Conservation (phyloP, 2,888 invertebrate species). For the Ditula angustiorana region DNA sequence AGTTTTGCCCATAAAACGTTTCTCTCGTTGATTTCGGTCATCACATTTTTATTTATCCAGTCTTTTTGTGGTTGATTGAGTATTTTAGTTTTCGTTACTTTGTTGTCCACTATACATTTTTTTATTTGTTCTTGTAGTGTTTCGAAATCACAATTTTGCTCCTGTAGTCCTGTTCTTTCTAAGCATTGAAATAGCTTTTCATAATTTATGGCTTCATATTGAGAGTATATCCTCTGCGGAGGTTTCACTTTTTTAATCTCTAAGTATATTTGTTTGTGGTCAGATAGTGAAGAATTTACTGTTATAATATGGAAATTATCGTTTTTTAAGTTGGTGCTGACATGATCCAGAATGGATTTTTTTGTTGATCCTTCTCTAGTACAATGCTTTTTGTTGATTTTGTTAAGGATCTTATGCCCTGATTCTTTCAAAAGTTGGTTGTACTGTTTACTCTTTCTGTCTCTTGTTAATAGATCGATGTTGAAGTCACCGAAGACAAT, state of each 20-base stretch:
- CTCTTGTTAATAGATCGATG: too few species aligned
- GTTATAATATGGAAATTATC: neutral
- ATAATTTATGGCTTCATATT: neutral
- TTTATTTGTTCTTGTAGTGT: neutral
- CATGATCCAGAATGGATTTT: neutral
- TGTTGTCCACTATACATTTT: slow-evolving; percentile 4
- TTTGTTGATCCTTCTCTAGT: neutral
- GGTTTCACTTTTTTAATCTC: neutral
- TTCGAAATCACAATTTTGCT: too few species aligned
- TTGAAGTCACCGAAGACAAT: too few species aligned
- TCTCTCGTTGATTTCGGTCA: neutral
- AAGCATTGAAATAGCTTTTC: neutral
- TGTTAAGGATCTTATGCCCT: neutral
- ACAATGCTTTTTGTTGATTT: neutral
- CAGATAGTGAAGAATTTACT: neutral
- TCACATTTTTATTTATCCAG: slow-evolving; percentile 29
- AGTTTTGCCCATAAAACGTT: neutral
- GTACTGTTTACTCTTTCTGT: too few species aligned
- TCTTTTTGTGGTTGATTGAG: slow-evolving; percentile 32
- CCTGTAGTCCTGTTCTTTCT: neutral
- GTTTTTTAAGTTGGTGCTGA: neutral
- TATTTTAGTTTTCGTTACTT: slow-evolving; percentile 25
- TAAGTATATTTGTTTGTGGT: neutral
- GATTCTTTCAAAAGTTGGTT: too few species aligned
- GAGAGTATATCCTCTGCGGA: neutral